phyloP scores from a whole-genome alignment of 2,113 vertebrate genomes.

The Pelmatolapia mariae region DNA sequence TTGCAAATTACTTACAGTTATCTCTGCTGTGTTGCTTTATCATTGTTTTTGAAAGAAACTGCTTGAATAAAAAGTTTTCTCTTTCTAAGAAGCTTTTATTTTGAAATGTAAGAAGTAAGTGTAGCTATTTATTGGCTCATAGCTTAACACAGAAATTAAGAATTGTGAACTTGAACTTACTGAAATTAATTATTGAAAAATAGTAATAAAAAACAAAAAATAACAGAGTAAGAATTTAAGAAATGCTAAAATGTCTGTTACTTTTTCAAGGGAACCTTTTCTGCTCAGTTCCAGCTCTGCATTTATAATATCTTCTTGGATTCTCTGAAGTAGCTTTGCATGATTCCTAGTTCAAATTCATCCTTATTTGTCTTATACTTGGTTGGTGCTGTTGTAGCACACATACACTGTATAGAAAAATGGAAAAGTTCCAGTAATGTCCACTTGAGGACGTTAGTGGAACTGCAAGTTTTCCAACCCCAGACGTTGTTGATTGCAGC shows the following conservation, averaged over 20 bases:
- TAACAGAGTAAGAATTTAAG: background rate
- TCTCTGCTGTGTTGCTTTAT: background rate
- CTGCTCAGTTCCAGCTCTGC: background rate
- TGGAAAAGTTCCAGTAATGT: background rate
- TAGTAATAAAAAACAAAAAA: fast-evolving
- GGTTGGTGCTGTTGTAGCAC: background rate
- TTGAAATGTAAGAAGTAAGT: background rate
- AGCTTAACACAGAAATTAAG: background rate
- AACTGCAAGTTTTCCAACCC: fast-evolving
- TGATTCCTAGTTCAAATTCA: background rate
- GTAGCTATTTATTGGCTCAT: background rate
- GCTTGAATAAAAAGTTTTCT: background rate
- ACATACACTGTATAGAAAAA: background rate
- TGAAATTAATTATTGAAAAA: background rate
- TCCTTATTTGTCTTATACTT: background rate
- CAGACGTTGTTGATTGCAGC: background rate
- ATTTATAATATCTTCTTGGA: background rate
- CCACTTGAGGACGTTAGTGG: background rate
- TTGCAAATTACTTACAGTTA: background rate
- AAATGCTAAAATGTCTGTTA: background rate
- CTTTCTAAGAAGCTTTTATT: background rate
- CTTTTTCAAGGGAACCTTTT: background rate
- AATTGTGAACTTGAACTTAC: background rate
- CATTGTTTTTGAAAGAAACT: fast-evolving
- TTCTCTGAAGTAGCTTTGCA: background rate